Base-by-base conservation (phyloP, 2,797 vertebrate species). In the Avahi laniger region DNA sequence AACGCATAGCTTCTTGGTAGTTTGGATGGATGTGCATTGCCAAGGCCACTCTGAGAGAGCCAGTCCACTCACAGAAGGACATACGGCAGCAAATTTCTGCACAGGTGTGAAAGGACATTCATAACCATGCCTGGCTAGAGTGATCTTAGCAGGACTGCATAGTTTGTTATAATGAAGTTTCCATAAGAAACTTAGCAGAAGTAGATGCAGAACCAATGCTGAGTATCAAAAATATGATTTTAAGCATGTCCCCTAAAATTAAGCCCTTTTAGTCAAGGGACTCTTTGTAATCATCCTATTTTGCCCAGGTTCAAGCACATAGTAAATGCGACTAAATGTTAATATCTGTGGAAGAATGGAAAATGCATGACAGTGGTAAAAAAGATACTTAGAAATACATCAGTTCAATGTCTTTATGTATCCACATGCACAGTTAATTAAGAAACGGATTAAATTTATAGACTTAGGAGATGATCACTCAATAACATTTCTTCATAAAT, bases 61-160 rank as follows among this genome's bases (percentile, higher is more conserved):
- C 33, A 9, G 30, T 24, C 35, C 4, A 5, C 48, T 52, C 12
- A 13, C 0, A 6, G 46, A 30, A 7, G 48, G 72, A 13, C 26
- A 15, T 2, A 22, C 0, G 14, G 20, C 28, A 1, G 33, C 41
- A 65, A 18, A 20, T 24, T 75, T 69, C 35, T 83, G 11, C 46
- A 28, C 4, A 33, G 65, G 5, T 20, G 46, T 50, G n/a, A 61
- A 35, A 18, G 11, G 59, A 1, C 0, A 2, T 20, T 70, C 2
- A 13, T 13, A 2, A 8, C 20, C 12, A 2, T 4, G 5, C 14
- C 35, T 24, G 13, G 7, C 15, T 13, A n/a, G 5, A 48, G 20
- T 5, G 59, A 14, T 35, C 33, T 38, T 33, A 7, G 9, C 2
- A 50, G n/a, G 80, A 12, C 17, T 41, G 63, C 26, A 0, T 24